A percentile compares a stretch with the other conserved stretches of the same genome.
These are phyloP conservation scores for Pagetopsis macropterus DNA, from an alignment of 2,797 vertebrate species.

Conservation along the genomic window DNA sequence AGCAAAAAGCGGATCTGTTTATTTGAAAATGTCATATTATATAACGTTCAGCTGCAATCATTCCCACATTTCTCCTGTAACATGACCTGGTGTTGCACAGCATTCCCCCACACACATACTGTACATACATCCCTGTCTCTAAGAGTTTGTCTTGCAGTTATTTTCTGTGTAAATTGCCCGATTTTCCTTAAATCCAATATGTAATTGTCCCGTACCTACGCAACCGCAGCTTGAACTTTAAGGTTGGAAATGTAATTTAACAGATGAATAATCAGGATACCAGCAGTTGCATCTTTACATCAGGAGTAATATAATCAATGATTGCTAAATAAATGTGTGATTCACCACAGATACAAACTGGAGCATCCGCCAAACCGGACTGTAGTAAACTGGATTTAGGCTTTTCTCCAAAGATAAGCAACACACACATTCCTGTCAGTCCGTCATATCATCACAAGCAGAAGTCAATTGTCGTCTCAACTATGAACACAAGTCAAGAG, in stretches of 20 bases:
- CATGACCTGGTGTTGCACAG: conserved; percentile 36
- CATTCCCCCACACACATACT: conserved; percentile 29
- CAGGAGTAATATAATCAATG: no score
- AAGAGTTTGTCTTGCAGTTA: conserved; percentile 11
- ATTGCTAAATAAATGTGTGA: no score
- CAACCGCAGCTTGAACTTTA: not conserved
- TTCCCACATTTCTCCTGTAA: conserved; percentile 49
- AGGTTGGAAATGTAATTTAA: not conserved
- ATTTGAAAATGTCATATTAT: conserved; percentile 63
- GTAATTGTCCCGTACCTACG: conserved; percentile 1
- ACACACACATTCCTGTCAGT: no score
- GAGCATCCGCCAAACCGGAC: no score
- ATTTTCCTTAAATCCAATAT: conserved; percentile 2
- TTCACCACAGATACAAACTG: no score
- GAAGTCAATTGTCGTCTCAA: no score
- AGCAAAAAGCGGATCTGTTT: conserved; percentile 59
- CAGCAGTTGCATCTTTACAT: not conserved
- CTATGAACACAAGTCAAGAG: no score
- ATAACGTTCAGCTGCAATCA: conserved; percentile 39
- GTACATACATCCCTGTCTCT: conserved; percentile 17
- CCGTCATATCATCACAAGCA: no score
- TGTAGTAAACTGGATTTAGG: no score
- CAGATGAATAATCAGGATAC: not conserved
- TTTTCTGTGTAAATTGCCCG: not conserved
- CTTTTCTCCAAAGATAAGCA: no score